A percentile compares a stretch with the other conserved stretches of the same genome.
These are phyloP conservation scores for Aradophagus sp. DNA, from an alignment of 1,140 invertebrate species.

Conservation along the genomic window DNA sequence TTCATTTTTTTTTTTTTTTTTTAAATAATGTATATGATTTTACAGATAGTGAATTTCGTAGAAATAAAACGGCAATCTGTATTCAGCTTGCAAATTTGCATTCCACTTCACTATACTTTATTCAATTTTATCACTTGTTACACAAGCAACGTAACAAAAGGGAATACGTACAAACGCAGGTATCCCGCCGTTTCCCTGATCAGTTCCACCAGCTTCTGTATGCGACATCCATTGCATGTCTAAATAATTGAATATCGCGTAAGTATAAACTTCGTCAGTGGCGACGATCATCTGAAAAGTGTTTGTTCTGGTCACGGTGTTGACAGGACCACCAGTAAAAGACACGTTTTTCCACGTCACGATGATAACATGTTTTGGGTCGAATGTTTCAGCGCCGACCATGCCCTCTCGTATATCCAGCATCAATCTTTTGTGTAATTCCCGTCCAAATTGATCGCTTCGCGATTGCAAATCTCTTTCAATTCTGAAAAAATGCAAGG, in stretches of 20 bases:
- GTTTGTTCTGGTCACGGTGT: conserved; percentile 89
- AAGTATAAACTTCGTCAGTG: conserved; percentile 95
- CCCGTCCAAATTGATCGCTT: conserved; percentile 88
- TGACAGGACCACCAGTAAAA: conserved; percentile 90
- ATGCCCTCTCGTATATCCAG: conserved; percentile 94
- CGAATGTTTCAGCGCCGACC: conserved; percentile 91
- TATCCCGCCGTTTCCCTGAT: conserved; percentile 88
- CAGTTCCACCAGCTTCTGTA: conserved; percentile 91
- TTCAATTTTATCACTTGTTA: no score
- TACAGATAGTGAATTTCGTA: no score
- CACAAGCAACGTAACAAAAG: no score
- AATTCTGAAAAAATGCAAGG: no score
- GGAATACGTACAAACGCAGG: conserved; percentile 85
- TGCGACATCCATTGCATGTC: conserved; percentile 92
- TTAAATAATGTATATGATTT: no score
- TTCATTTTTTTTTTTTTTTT: no score
- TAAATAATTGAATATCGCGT: conserved; percentile 95
- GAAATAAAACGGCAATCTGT: no score
- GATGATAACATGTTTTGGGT: conserved; percentile 91
- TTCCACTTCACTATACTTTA: no score
- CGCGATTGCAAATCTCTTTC: conserved; percentile 83
- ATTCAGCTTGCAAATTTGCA: no score
- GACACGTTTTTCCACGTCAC: conserved; percentile 98
- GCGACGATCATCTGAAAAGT: conserved; percentile 95
- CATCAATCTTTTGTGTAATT: conserved; percentile 88